Percentiles rank a stretch among this genome's conserved stretches.
phyloP scores from a whole-genome alignment of 2,797 vertebrate genomes.

The Leptodactylus fallax region DNA sequence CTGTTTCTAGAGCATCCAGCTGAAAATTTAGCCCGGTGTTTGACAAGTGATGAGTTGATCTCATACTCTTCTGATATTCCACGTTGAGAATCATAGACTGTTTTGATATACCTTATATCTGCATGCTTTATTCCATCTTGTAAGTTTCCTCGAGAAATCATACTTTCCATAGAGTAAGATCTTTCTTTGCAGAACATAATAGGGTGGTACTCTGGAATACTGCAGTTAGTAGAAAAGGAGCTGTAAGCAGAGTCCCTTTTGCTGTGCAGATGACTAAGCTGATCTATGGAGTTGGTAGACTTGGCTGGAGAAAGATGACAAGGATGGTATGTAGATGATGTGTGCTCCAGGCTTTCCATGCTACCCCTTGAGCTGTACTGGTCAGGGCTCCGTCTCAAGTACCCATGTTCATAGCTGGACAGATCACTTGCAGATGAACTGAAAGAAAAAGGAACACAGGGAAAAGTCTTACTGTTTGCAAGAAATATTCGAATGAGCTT shows the following conservation, averaged over 20 bases:
- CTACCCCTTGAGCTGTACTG: constrained; percentile 94
- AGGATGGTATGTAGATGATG: constrained; percentile 81
- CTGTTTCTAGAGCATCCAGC: constrained; percentile 74
- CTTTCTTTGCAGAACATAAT: constrained; percentile 79
- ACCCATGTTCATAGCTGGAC: constrained; percentile 85
- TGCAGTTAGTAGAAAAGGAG: constrained; percentile 95
- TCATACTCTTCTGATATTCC: constrained; percentile 86
- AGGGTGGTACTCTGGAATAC: constrained; percentile 86
- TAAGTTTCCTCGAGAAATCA: constrained; percentile 70
- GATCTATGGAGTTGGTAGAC: constrained; percentile 93
- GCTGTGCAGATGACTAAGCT: constrained; percentile 86
- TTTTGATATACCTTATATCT: constrained; percentile 85
- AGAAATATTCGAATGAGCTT: constrained; percentile 67
- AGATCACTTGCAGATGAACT: constrained; percentile 91
- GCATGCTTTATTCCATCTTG: constrained; percentile 84
- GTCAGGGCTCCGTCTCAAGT: constrained; percentile 90
- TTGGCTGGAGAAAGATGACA: constrained; percentile 90
- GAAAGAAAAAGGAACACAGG: constrained; percentile 66
- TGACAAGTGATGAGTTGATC: constrained; percentile 76
- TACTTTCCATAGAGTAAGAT: constrained; percentile 82
- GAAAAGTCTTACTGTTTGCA: constrained; percentile 64
- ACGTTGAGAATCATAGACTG: constrained; percentile 82
- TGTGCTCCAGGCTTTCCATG: constrained; percentile 93
- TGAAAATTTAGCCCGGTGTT: constrained; percentile 64
- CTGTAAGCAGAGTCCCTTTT: constrained; percentile 96